Evolutionary conservation across 2,797 vertebrate species (phyloP).

Genomic region (Characodon lateralis): DNA sequence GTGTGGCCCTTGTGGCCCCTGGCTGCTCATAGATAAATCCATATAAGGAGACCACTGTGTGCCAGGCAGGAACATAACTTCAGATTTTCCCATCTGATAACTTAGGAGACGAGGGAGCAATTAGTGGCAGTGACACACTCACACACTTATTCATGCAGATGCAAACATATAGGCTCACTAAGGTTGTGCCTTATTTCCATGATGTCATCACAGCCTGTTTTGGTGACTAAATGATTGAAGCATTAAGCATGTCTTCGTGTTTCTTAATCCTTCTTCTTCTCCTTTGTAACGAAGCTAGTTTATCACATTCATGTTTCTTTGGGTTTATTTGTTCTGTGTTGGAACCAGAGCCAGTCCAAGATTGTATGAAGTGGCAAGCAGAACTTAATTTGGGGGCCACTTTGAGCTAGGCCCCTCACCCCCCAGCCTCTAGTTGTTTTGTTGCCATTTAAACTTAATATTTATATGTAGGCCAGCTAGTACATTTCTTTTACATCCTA

Average conservation of each 20-base stretch:
- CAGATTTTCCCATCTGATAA: conserved; percentile 83
- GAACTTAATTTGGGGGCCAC: neutral
- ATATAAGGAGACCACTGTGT: conserved; percentile 61
- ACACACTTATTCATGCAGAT: conserved; percentile 16
- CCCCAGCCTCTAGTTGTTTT: neutral
- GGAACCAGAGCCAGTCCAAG: neutral
- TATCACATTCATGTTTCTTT: neutral
- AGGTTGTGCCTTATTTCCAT: conserved; percentile 19
- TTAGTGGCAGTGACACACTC: conserved; percentile 37
- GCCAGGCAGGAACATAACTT: conserved; percentile 60
- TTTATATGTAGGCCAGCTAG: too few relatives aligned
- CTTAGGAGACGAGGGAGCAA: conserved; percentile 42
- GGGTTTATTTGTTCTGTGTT: neutral
- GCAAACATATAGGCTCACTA: conserved; percentile 23
- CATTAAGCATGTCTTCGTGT: conserved; percentile 33
- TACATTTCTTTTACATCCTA: too few relatives aligned
- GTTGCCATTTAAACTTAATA: neutral
- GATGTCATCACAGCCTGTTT: conserved; percentile 38
- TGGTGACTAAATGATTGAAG: conserved; percentile 30
- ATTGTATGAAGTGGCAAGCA: neutral
- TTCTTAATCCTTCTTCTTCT: conserved; percentile 10
- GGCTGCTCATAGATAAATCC: conserved; percentile 61
- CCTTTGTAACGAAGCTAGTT: neutral
- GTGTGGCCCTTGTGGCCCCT: conserved; percentile 44
- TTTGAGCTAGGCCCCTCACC: neutral